These are phyloP conservation scores for Scytalopus superciliaris DNA, from an alignment of 2,113 vertebrate genomes.

Conservation along the genomic window DNA sequence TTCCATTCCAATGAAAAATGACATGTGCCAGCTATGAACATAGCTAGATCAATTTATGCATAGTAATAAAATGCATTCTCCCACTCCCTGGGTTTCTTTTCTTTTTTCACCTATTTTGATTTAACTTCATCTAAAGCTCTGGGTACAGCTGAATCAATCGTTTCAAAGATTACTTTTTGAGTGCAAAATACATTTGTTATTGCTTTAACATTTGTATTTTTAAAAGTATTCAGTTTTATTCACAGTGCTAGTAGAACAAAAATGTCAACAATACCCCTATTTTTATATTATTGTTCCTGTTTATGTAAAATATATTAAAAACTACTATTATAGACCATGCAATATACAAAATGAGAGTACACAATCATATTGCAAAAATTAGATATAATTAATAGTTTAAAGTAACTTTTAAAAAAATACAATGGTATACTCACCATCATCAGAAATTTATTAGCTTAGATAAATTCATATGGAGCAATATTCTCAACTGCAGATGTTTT, in stretches of 20 bases:
- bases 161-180: neutral
- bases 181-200: neutral
- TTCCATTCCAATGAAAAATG: neutral
- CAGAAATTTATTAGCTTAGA: neutral
- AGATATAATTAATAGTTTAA: neutral
- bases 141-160: neutral
- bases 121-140: neutral
- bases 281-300: neutral
- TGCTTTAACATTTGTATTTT: neutral
- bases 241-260: neutral
- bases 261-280: neutral
- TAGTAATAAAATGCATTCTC: neutral
- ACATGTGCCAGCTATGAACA: neutral
- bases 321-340: neutral
- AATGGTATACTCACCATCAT: neutral
- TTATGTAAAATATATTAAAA: neutral
- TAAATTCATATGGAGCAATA: neutral
- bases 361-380: neutral
- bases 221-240: neutral
- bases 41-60: neutral
- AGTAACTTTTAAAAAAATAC: neutral
- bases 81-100: neutral
- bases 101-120: neutral
- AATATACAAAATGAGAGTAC: neutral
- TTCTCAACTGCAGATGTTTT: neutral